phyloP scores from a whole-genome alignment of 2,888 invertebrate genomes.

The Venusia cambrica region DNA sequence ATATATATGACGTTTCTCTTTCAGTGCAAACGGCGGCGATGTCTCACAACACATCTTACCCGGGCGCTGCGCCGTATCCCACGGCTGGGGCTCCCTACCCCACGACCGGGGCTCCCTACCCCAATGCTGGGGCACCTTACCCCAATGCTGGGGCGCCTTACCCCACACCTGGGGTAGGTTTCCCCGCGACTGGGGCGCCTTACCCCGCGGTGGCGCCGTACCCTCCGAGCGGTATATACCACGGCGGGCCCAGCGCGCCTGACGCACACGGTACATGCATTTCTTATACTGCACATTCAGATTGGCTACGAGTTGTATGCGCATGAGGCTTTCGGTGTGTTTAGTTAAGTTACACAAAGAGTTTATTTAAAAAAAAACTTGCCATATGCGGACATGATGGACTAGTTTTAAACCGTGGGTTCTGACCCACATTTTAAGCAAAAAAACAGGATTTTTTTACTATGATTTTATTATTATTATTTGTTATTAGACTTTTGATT shows the following conservation, averaged over 20 bases:
- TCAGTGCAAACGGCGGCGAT: slow-evolving; percentile 24
- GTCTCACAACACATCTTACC: slow-evolving; percentile 24
- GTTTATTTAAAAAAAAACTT: too few relatives aligned
- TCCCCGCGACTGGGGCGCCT: slow-evolving; percentile 20
- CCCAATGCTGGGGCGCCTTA: slow-evolving; percentile 35
- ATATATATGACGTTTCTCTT: neutral
- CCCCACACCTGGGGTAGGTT: too few relatives aligned
- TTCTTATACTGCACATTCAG: neutral
- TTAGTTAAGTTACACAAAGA: too few relatives aligned
- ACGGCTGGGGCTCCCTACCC: slow-evolving; percentile 30
- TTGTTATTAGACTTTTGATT: too few relatives aligned
- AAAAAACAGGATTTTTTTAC: too few relatives aligned
- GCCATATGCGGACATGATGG: too few relatives aligned
- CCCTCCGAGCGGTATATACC: too few relatives aligned
- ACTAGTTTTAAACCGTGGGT: too few relatives aligned
- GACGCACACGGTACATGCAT: slow-evolving; percentile 44
- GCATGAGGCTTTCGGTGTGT: too few relatives aligned
- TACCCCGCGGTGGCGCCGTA: slow-evolving; percentile 27
- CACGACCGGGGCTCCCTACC: slow-evolving; percentile 30
- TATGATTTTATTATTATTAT: too few relatives aligned
- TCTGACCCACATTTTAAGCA: too few relatives aligned
- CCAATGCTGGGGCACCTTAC: slow-evolving; percentile 35
- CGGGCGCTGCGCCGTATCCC: slow-evolving; percentile 25
- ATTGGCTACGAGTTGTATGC: too few relatives aligned
- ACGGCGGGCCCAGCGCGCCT: slow-evolving; percentile 49